Conservation (phyloP, 35 echinoderm and acorn worm species). For the Ophioderma brevispina region DNA sequence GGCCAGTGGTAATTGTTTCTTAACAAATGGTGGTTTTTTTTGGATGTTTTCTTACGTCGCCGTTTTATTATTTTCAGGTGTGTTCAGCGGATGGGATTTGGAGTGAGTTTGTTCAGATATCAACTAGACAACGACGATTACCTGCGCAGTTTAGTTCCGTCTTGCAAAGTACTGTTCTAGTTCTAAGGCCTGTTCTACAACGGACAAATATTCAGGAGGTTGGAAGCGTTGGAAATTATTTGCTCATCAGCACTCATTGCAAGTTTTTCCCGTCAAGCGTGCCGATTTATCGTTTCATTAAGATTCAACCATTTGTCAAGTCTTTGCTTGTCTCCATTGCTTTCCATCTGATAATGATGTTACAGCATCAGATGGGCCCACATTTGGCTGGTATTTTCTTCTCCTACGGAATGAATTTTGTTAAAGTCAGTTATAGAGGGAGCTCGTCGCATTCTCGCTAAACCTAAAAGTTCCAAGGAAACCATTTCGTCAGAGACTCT, state of each 20-base stretch:
- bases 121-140: too few species aligned
- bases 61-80: too few species aligned
- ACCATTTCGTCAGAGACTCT: background rate
- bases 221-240: background rate
- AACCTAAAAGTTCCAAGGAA: background rate
- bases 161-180: background rate
- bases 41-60: too few species aligned
- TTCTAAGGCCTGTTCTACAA: background rate
- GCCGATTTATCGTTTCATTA: background rate
- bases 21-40: too few species aligned
- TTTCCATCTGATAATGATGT: background rate
- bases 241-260: too few species aligned
- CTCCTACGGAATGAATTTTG: background rate
- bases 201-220: background rate
- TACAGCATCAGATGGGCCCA: background rate
- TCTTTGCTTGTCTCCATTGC: background rate
- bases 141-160: too few species aligned
- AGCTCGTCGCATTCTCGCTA: too few species aligned
- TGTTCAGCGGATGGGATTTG: too few species aligned
- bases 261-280: background rate
- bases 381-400: background rate
- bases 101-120: too few species aligned
- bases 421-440: background rate
- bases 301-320: background rate
- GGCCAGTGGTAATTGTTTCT: too few species aligned